Base-by-base conservation (phyloP, 2,888 invertebrate species). In the Oscheius myriophilus region DNA sequence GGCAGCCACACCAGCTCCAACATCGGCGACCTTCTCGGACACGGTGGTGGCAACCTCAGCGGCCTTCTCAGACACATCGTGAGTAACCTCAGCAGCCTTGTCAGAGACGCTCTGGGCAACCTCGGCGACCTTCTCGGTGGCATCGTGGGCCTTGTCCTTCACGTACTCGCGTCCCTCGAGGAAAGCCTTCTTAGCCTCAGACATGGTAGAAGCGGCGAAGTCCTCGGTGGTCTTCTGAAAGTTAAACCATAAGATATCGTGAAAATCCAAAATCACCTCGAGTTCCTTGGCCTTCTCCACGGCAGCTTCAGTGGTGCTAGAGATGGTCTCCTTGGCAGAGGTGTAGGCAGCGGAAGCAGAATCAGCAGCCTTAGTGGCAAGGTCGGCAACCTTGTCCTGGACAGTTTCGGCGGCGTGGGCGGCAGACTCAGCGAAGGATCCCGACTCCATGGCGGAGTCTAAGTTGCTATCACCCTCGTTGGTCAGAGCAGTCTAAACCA, bases 101-200 rank as follows among this genome's bases (percentile, higher is more conserved):
- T 14, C 59, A 23, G 59, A 41, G 33, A 63, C n/a, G 14, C 21
- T 42, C 39, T 21, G 14, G 25, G 54, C 63, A 42, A 52, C 33
- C 55, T 65, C 65, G 26, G 55, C 12, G 18, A 39, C 25, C 65
- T 54, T 54, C 18, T 65, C 57, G 54, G 9, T 57, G 45, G 21
- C 55, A 21, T 45, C 65, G 21, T 52, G 53, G 23, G 55, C 46
- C 54, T 54, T 57, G n/a, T 65, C 57, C 46, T 45, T 33, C 7
- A 65, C 46, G 55, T 55, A 65, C 12, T 65, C 65, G 16, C 65
- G 65, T 9, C 67, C 67, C 45, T 67, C 67, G 1, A 67, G 42
- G 59, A 67, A 67, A 33, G 67, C 67, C 61, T 61, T 59, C 52
- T 67, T 67, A 11, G 67, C 67, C 21, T 67, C 61, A n/a, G 67